Conservation (phyloP, 2,113 vertebrate genomes). For the Thinocorus orbignyianus region DNA sequence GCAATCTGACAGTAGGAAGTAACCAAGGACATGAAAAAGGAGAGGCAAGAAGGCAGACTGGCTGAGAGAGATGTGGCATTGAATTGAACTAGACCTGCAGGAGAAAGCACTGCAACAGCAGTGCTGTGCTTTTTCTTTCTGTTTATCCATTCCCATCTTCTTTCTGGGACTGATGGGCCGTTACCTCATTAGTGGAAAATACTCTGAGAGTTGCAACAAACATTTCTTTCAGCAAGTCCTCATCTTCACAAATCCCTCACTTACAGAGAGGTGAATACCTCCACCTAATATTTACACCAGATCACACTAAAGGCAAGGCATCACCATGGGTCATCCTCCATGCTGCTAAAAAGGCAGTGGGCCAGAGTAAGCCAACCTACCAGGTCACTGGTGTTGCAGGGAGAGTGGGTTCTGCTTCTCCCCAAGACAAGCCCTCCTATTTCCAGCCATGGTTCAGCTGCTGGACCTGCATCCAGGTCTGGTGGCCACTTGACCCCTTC, state of each 20-base stretch:
- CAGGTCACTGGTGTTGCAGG: background rate
- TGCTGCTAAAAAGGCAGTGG: background rate
- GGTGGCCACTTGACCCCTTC: background rate
- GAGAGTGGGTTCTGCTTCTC: background rate
- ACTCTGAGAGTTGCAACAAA: background rate
- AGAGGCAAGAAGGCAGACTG: background rate
- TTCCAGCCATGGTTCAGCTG: background rate
- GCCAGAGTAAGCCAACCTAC: too few species aligned
- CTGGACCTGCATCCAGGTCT: background rate
- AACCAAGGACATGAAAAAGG: background rate
- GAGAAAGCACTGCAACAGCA: background rate
- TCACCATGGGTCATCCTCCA: background rate
- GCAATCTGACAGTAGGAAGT: background rate
- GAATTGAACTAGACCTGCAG: background rate
- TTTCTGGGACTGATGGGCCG: background rate
- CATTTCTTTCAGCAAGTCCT: rapidly evolving
- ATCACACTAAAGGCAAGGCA: background rate
- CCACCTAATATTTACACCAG: rapidly evolving
- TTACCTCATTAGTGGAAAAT: background rate
- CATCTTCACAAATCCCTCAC: background rate
- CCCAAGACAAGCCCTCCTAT: background rate
- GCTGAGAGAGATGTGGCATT: background rate
- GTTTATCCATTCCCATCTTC: background rate
- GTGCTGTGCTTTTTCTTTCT: background rate
- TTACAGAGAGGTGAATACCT: background rate